Percentiles rank a stretch among this genome's conserved stretches.
Conservation (phyloP, 37 sponge, comb jelly and placozoan genomes). For the Geodia barretti region DNA sequence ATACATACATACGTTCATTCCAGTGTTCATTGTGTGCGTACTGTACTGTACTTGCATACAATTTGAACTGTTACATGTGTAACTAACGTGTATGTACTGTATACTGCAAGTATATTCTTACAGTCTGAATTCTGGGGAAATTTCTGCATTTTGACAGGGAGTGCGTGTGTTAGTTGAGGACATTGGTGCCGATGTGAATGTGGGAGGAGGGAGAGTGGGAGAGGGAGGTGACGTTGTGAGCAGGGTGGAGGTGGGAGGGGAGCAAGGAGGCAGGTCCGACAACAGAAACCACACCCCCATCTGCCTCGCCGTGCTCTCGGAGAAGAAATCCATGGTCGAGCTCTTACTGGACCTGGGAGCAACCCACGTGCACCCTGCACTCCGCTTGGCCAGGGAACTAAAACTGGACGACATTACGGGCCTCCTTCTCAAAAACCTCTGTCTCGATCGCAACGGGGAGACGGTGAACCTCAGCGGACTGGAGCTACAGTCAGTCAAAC, state of each 20-base stretch:
- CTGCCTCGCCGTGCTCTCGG: conserved; percentile 51
- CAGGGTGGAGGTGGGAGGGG: neutral
- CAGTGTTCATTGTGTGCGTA: too few species aligned
- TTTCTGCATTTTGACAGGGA: conserved; percentile 31
- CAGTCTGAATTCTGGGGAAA: too few species aligned
- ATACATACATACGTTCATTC: too few species aligned
- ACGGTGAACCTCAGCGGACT: conserved; percentile 57
- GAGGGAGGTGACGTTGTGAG: neutral
- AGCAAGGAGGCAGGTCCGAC: conserved; percentile 20
- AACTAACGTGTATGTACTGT: too few species aligned
- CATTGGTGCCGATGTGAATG: conserved; percentile 71
- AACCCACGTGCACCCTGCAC: conserved; percentile 31
- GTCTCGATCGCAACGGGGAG: conserved; percentile 18
- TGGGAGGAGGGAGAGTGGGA: neutral
- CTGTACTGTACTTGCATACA: too few species aligned
- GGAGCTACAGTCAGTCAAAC: conserved; percentile 28
- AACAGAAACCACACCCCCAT: conserved; percentile 32
- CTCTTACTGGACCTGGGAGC: conserved; percentile 41
- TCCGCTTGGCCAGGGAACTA: conserved; percentile 36
- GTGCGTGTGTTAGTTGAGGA: conserved; percentile 54
- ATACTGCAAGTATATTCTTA: neutral
- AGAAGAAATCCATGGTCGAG: conserved; percentile 52
- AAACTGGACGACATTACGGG: conserved; percentile 49
- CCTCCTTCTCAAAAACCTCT: conserved; percentile 42
- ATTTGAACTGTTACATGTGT: too few species aligned